Percentiles rank a stretch among this genome's conserved stretches.
phyloP scores from a whole-genome alignment of 2,797 vertebrate species.

The Mareca strepera region DNA sequence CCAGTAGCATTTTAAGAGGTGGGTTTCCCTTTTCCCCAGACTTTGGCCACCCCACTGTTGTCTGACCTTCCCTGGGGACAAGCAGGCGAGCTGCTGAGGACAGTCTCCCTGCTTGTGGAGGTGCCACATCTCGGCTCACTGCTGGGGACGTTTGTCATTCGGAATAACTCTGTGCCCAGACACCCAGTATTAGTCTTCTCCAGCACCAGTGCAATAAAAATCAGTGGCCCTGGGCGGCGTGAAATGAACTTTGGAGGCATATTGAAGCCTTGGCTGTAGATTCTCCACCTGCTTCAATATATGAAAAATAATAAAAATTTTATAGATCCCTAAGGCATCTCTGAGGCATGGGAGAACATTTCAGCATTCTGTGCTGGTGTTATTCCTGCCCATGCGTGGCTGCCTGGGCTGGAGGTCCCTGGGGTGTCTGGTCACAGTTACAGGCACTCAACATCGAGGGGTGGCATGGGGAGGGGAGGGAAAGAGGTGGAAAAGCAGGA shows the following conservation, averaged over 20 bases:
- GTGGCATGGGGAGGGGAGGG: not conserved
- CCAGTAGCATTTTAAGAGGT: accelerated
- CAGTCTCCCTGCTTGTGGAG: not conserved
- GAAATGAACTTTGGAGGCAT: not conserved
- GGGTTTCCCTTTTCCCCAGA: not conserved
- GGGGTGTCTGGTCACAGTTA: not conserved
- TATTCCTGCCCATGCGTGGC: not conserved
- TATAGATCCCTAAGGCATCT: conserved; percentile 23
- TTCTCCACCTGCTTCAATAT: conserved; percentile 19
- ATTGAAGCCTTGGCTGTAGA: conserved; percentile 14
- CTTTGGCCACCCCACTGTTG: accelerated
- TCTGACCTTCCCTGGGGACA: not conserved
- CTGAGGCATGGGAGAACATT: not conserved
- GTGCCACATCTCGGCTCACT: not conserved
- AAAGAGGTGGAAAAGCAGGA: not conserved
- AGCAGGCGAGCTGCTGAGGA: not conserved
- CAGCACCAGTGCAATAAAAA: not conserved
- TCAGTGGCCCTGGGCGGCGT: not conserved
- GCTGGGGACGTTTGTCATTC: not conserved
- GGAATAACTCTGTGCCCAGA: not conserved
- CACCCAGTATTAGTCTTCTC: not conserved
- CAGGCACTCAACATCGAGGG: not conserved
- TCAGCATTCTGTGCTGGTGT: not conserved
- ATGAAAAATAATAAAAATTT: conserved; percentile 33
- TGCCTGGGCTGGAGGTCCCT: not conserved